Evolutionary conservation across 1,140 invertebrate species (phyloP), one percentile per base, ranked within the genome.

Genomic region (Drosophila lacertosa): DNA sequence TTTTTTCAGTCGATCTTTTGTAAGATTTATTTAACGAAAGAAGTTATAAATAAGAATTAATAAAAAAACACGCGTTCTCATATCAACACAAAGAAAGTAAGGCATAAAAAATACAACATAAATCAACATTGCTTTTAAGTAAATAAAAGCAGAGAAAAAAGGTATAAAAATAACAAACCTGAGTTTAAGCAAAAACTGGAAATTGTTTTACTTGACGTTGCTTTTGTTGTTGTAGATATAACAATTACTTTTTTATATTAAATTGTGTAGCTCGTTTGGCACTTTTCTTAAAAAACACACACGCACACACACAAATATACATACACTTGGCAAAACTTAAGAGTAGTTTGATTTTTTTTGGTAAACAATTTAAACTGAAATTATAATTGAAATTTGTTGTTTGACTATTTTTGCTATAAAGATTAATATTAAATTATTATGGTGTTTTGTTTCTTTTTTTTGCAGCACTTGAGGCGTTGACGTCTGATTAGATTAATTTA

Each of bases 401-500:
- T 65, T 16, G 50, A 48, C 33, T 64, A 29, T 45, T 63, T 63
- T 48, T 32, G 50, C 33, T 35, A 40, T 48, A 70, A 40, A 70
- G 67, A 70, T 70, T 70, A 70, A 42, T 57, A 42, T 51, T 35
- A 55, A 57, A 53, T 68, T 54, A 64, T 63, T 63, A 26, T 40
- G 22, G 20, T 65, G 15, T 63, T 45, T 54, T 26, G 13, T 15
- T n/a, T 6, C 32, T 35, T 18, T 47, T 32, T 47, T 57, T 53
- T 51, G 26, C 47, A 71, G 45, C 62, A 59, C 68, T 71, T 66
- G 44, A 71, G 45, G 62, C 37, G 68, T 71, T 66, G 62, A 58
- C 68, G 45, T 45, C 51, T 63, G 79, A 86, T 86, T 80, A 71
- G 72, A 80, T 70, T 77, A 77, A 82, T 81, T 77, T 70, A 63